Base-by-base conservation (phyloP, 2,888 invertebrate genomes). In the Caenorhabditis wallacei region DNA sequence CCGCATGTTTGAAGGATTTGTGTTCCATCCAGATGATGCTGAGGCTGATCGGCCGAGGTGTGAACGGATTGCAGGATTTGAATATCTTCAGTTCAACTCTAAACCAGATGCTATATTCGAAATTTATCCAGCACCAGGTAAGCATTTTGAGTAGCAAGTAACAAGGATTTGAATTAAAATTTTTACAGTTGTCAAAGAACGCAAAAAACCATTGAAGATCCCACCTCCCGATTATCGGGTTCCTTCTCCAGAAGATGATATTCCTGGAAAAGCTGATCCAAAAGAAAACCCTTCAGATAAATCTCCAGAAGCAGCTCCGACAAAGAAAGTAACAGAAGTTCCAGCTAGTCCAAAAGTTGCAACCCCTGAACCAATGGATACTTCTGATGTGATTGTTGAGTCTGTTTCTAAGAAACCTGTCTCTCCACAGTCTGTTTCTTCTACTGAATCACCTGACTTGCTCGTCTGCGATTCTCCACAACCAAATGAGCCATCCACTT, bases 1-100 rank as follows among this genome's bases (percentile, higher is more conserved):
- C 22, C 10, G 26, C 22, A 46, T 74, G 56, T 46, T 53, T 18
- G 74, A 64, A 3, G 78, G 78, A 46, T 78, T 69, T 37, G 4
- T 78, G 7, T 78, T 78, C 37, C 51, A 54, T n/a, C 46, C 43
- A 2, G 63, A 24, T 1, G 63, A 59, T 22, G 5, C 35, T 40
- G 57, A 1, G 0, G 1, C 22, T 16, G 46, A 24, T 53, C 61
- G 53, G 8, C 69, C 78, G n/a, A 46, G 5, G 13, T 0, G 61
- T 2, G 22, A 69, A 20, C 46, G 59, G n/a, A 35, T 22, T 22
- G 22, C 37, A 16, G 46, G 22, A 10, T 46, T 57, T n/a, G 13
- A 40, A 0, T 3, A n/a, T 11, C 30, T 43, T 0, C 20, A 48
- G 3, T 16, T 59, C 18, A 35, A 43, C 10, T 4, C 22, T 1